These are phyloP conservation scores for Nymphalis urticae DNA, from an alignment of 2,888 invertebrate species.

Conservation along the genomic window DNA sequence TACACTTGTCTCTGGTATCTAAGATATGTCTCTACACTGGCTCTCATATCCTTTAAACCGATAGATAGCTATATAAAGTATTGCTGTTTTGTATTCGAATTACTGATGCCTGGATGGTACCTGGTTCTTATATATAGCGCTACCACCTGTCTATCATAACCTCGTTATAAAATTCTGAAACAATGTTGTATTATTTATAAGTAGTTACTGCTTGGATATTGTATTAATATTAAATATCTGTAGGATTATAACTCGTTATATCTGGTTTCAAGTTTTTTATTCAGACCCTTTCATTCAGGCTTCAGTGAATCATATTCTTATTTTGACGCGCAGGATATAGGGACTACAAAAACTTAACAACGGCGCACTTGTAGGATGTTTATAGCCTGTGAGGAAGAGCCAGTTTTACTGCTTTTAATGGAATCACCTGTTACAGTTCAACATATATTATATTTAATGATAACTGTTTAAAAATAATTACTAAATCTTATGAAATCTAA, in stretches of 20 bases:
- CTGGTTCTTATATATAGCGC: no score
- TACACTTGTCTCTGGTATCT: no score
- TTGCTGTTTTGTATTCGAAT: no score
- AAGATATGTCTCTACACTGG: no score
- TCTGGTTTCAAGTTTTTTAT: conserved; percentile 13
- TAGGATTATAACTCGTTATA: conserved; percentile 4
- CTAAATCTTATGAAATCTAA: no score
- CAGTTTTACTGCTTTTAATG: conserved; percentile 14
- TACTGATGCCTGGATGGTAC: no score
- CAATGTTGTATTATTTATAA: no score
- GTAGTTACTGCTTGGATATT: not conserved
- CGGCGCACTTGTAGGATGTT: conserved; percentile 7
- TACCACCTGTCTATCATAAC: no score
- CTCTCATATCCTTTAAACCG: no score
- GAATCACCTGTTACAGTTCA: conserved; percentile 9
- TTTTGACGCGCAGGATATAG: conserved; percentile 35
- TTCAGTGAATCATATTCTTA: conserved; percentile 36
- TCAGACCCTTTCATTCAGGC: conserved; percentile 10
- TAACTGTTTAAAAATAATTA: no score
- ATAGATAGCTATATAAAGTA: no score
- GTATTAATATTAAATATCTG: not conserved
- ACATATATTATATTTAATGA: not conserved
- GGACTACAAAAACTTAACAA: conserved; percentile 25
- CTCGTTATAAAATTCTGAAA: no score
- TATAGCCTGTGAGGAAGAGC: conserved; percentile 5